A percentile compares a stretch with the other conserved stretches of the same genome.
These are phyloP conservation scores for Brachyrhaphis roseni DNA, from an alignment of 2,797 vertebrate genomes.

Conservation along the genomic window DNA sequence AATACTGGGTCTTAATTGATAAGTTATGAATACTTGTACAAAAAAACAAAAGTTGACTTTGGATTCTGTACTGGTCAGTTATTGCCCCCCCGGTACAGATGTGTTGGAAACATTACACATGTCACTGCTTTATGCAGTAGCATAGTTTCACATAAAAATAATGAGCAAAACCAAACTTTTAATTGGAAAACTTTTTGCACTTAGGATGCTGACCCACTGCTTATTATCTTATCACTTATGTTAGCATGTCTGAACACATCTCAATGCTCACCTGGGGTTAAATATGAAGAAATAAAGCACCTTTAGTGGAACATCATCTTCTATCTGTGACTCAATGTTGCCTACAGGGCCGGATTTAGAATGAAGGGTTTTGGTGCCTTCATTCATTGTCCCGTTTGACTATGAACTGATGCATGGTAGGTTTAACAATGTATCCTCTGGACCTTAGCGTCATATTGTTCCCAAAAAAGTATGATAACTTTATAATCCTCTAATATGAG, in stretches of 20 bases:
- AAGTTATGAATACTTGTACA: neutral
- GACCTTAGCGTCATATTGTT: no score
- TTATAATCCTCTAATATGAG: no score
- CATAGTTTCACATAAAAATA: neutral
- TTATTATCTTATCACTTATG: neutral
- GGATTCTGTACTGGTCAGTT: neutral
- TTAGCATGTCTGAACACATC: neutral
- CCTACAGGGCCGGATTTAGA: neutral
- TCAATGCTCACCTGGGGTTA: neutral
- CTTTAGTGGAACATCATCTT: neutral
- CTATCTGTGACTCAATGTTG: neutral
- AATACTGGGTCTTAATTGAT: neutral
- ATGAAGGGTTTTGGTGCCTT: no score
- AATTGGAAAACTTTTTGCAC: neutral
- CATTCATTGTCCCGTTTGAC: no score
- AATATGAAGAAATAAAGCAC: neutral
- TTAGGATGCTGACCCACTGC: neutral
- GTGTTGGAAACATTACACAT: neutral
- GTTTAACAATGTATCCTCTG: no score
- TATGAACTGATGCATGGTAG: no score
- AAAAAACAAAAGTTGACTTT: neutral
- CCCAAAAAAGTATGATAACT: no score
- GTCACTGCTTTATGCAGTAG: neutral
- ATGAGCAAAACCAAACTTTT: neutral
- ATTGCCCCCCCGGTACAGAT: fast-evolving